phyloP scores from a whole-genome alignment of 2,797 vertebrate species.

The Cryptoblepharus egeriae region DNA sequence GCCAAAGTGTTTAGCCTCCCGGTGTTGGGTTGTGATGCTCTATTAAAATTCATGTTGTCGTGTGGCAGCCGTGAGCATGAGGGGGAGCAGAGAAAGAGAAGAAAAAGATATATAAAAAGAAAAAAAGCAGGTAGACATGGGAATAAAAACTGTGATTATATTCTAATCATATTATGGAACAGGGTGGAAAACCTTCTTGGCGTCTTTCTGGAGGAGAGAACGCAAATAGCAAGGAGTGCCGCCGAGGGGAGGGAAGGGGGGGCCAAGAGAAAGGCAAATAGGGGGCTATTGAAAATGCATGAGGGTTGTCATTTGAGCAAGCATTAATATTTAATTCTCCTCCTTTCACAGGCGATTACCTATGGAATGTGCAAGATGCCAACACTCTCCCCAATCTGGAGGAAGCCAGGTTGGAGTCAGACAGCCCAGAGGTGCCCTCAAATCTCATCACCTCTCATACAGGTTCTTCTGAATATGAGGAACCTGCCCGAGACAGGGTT shows the following conservation, averaged over 20 bases:
- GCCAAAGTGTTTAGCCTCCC: not conserved
- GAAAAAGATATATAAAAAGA: not conserved
- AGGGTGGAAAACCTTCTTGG: constrained; percentile 13
- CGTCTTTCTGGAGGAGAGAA: constrained; percentile 18
- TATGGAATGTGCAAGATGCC: constrained; percentile 52
- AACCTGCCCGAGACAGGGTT: no score
- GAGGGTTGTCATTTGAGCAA: constrained; percentile 58
- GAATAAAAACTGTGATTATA: not conserved
- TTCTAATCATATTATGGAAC: not conserved
- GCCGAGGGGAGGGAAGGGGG: not conserved
- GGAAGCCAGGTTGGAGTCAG: constrained; percentile 43
- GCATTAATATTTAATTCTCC: constrained; percentile 71
- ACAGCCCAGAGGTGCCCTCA: constrained; percentile 34
- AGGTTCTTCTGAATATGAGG: not conserved
- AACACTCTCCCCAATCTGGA: constrained; percentile 29
- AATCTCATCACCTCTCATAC: not conserved
- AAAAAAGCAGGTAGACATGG: not conserved
- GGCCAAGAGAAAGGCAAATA: constrained; percentile 29
- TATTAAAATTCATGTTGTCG: rapidly evolving
- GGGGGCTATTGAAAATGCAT: constrained; percentile 48
- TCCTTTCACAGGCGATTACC: constrained; percentile 65
- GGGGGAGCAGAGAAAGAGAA: not conserved
- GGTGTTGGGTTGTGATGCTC: rapidly evolving
- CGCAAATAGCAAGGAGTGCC: constrained; percentile 16
- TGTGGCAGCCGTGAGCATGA: rapidly evolving